phyloP scores from a whole-genome alignment of 2,888 invertebrate genomes.

The Ennomos quercinarius region DNA sequence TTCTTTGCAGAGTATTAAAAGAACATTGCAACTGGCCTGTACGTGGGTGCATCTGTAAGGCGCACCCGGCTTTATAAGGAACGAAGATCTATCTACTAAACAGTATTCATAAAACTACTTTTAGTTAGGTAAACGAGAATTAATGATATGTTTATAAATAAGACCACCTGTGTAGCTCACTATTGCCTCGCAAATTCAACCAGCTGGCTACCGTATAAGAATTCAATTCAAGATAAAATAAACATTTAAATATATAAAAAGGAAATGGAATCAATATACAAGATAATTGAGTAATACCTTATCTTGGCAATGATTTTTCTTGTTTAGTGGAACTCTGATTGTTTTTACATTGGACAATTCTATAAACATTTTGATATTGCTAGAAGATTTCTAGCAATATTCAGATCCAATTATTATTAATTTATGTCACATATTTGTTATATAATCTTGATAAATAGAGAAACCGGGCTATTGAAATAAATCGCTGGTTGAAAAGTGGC shows the following conservation, averaged over 20 bases:
- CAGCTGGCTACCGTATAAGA: conserved; percentile 37
- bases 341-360: background rate
- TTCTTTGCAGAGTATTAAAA: conserved; percentile 69
- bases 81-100: conserved; percentile 81
- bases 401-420: conserved; percentile 3
- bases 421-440: background rate
- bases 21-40: conserved; percentile 61
- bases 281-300: background rate
- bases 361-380: conserved; percentile 17
- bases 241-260: background rate
- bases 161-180: conserved; percentile 62
- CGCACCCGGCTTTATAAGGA: conserved; percentile 70
- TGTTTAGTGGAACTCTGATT: background rate
- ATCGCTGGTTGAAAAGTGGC: conserved; percentile 54
- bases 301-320: background rate
- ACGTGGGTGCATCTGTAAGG: conserved; percentile 63
- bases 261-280: background rate
- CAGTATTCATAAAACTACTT: conserved; percentile 82
- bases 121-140: conserved; percentile 64
- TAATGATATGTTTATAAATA: conserved; percentile 51
- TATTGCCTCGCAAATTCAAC: conserved; percentile 66
- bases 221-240: conserved; percentile 11
- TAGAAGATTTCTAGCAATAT: conserved; percentile 19
- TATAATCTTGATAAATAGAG: background rate
- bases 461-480: no score